Percentiles rank a stretch among this genome's conserved stretches.
phyloP scores from a whole-genome alignment of 2,113 vertebrate species.

The Rhineura floridana region DNA sequence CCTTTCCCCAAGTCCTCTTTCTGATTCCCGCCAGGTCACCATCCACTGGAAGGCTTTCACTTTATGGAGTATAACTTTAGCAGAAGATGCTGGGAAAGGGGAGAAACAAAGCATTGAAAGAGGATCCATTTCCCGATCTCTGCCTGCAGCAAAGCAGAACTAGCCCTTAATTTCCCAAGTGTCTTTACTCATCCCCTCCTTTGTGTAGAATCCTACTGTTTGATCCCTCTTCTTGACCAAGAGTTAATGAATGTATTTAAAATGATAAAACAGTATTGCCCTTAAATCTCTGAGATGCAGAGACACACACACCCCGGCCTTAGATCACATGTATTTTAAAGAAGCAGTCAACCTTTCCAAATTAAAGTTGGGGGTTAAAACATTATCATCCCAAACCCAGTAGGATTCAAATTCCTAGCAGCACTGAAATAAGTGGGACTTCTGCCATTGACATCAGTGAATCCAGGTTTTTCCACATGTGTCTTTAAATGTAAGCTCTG shows the following conservation, averaged over 20 bases:
- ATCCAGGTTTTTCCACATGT: not conserved
- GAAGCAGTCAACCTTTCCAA: rapidly evolving
- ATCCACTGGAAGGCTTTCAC: not conserved
- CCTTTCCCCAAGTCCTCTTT: not conserved
- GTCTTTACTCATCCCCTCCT: not conserved
- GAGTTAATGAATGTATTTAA: not conserved
- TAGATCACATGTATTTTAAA: slow-evolving; percentile 34
- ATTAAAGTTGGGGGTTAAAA: not conserved
- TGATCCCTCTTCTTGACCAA: slow-evolving; percentile 9
- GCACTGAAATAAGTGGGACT: not conserved
- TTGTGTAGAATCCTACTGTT: not conserved
- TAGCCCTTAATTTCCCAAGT: rapidly evolving
- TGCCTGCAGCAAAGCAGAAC: slow-evolving; percentile 19
- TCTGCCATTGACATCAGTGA: not conserved
- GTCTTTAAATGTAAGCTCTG: slow-evolving; percentile 1
- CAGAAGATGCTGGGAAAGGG: not conserved
- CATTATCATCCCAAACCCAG: not conserved
- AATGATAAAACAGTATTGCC: not conserved
- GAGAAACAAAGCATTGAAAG: not conserved
- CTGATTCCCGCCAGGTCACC: too few relatives aligned
- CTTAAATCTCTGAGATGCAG: not conserved
- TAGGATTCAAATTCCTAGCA: not conserved
- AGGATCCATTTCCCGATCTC: not conserved
- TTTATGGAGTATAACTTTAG: too few relatives aligned
- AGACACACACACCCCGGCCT: slow-evolving; percentile 5